Percentiles rank a stretch among this genome's conserved stretches.
Conservation (phyloP, 2,888 invertebrate genomes). For the Elysia crispata region DNA sequence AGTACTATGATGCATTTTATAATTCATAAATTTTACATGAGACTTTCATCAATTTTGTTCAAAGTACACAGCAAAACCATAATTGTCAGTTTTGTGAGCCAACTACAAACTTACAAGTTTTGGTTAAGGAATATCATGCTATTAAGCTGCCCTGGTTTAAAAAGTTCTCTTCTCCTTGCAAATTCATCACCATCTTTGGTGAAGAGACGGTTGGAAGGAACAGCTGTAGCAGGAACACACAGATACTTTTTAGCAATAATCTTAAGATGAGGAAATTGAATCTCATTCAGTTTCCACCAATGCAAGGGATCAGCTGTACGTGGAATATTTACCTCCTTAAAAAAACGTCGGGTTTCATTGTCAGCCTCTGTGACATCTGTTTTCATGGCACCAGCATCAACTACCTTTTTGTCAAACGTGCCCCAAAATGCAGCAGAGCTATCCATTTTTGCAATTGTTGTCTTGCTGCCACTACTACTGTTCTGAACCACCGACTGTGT, state of each 20-base stretch:
- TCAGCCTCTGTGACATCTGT: conserved; percentile 37
- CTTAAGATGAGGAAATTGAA: conserved; percentile 46
- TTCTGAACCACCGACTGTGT: conserved; percentile 11
- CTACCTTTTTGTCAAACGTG: conserved; percentile 44
- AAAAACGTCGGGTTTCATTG: conserved; percentile 41
- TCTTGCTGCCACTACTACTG: not conserved
- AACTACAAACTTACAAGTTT: conserved; percentile 21
- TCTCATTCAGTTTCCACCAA: conserved; percentile 48
- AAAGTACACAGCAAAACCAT: too few relatives aligned
- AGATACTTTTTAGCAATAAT: conserved; percentile 45
- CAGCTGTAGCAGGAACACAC: conserved; percentile 46
- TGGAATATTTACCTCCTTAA: conserved; percentile 46
- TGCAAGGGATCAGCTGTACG: conserved; percentile 39
- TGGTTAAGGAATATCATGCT: conserved; percentile 46
- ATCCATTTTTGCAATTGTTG: not conserved
- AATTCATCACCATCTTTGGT: conserved; percentile 43
- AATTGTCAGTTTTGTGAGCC: too few relatives aligned
- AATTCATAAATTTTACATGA: too few relatives aligned
- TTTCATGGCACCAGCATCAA: conserved; percentile 45
- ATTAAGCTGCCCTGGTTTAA: conserved; percentile 38
- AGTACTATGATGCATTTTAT: too few relatives aligned
- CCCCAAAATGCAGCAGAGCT: conserved; percentile 42
- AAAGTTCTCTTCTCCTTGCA: conserved; percentile 22
- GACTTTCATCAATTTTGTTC: too few relatives aligned
- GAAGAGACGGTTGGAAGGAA: conserved; percentile 40